phyloP scores from a whole-genome alignment of 2,888 invertebrate genomes.

The Hyposoter dolosus region DNA sequence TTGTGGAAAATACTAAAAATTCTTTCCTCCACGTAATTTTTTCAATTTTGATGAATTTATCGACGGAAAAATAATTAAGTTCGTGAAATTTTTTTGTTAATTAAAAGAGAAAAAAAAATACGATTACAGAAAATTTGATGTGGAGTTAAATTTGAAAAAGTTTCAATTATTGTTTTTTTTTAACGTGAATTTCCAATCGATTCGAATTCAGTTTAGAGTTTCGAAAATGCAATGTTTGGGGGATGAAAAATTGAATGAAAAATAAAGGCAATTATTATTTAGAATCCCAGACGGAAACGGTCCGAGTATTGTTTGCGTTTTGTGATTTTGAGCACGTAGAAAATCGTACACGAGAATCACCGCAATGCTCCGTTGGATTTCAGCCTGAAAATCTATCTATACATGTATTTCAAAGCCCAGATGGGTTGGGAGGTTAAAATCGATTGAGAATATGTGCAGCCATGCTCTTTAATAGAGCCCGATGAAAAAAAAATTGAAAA shows the following conservation, averaged over 20 bases:
- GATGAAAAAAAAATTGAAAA: conserved; percentile 21
- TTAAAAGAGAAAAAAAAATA: no score
- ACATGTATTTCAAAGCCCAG: not conserved
- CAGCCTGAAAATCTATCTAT: not conserved
- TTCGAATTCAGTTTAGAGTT: not conserved
- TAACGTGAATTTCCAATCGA: no score
- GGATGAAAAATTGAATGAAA: not conserved
- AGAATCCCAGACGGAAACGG: not conserved
- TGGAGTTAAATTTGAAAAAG: no score
- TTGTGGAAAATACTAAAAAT: no score
- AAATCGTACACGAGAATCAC: conserved; percentile 31
- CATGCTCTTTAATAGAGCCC: conserved; percentile 22
- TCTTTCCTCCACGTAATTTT: no score
- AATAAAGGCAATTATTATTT: not conserved
- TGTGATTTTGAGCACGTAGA: conserved; percentile 40
- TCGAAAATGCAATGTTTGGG: not conserved
- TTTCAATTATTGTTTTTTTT: no score
- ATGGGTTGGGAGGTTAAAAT: not conserved
- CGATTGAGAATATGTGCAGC: conserved; percentile 23
- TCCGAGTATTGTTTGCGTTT: not conserved
- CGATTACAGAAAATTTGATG: no score
- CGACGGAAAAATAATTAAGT: no score
- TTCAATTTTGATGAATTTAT: no score
- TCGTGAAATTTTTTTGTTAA: no score
- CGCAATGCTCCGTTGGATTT: conserved; percentile 26